Evolutionary conservation across 2,797 vertebrate species (phyloP).

Genomic region (Triplophysa bombifrons): DNA sequence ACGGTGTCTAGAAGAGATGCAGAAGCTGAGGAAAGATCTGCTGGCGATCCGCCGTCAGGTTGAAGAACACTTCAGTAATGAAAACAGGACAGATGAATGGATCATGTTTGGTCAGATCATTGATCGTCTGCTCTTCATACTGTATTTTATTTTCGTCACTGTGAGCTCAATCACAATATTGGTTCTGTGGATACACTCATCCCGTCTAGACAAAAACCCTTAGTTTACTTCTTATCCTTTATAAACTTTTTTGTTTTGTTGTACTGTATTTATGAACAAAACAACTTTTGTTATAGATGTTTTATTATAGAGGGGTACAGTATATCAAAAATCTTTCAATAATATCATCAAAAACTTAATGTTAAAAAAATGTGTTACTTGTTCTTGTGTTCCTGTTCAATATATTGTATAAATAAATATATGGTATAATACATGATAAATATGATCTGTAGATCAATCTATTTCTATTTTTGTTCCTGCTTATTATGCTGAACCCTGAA

Average conservation of each 20-base stretch:
- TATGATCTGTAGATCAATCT: too few relatives aligned
- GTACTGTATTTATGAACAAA: not conserved
- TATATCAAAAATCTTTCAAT: too few relatives aligned
- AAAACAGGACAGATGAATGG: conserved; percentile 65
- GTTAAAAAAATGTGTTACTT: too few relatives aligned
- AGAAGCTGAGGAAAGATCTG: conserved; percentile 62
- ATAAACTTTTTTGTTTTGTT: not conserved
- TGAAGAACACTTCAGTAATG: conserved; percentile 53
- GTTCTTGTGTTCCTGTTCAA: not conserved
- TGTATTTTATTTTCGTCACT: conserved; percentile 70
- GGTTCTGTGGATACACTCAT: conserved; percentile 64
- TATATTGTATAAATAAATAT: not conserved
- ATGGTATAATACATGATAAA: not conserved
- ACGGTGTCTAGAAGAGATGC: conserved; percentile 64
- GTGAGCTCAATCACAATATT: conserved; percentile 72
- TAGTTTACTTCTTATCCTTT: not conserved
- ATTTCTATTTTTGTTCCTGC: too few relatives aligned
- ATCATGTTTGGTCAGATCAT: conserved; percentile 68
- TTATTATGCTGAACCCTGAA: too few relatives aligned
- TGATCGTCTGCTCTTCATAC: conserved; percentile 70
- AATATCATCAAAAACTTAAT: too few relatives aligned
- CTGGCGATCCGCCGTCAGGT: conserved; percentile 59
- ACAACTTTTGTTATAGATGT: too few relatives aligned
- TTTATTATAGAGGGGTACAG: too few relatives aligned
- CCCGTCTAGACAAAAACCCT: not conserved